Conservation (phyloP, 2,113 vertebrate species). For the Rhegmatorhina hoffmannsi region DNA sequence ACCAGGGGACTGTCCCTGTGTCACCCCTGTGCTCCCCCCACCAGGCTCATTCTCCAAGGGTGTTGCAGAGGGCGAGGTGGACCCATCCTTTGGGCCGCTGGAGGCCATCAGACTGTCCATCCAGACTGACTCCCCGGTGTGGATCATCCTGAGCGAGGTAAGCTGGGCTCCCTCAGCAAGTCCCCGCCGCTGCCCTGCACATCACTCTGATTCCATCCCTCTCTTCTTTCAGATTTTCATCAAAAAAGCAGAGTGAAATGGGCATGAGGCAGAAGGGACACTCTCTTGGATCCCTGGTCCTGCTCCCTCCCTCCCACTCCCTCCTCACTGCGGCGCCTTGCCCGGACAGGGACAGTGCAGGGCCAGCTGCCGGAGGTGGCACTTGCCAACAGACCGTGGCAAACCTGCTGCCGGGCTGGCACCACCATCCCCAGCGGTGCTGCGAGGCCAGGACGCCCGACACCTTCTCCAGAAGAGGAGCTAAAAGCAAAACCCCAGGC, state of each 20-base stretch:
- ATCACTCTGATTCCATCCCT: not conserved
- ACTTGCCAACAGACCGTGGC: not conserved
- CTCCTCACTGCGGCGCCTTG: not conserved
- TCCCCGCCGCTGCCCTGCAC: not conserved
- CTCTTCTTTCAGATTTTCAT: constrained; percentile 87
- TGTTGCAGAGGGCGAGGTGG: constrained; percentile 91
- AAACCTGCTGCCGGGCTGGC: not conserved
- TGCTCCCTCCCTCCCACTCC: not conserved
- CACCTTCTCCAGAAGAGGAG: not conserved
- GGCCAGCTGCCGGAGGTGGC: not conserved
- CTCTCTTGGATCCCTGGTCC: not conserved
- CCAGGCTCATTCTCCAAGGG: constrained; percentile 91
- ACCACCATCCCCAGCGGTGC: not conserved
- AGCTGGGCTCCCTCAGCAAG: not conserved
- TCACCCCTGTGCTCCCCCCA: not conserved
- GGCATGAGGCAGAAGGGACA: not conserved
- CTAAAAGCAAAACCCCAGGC: not conserved
- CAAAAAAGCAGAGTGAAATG: constrained; percentile 86
- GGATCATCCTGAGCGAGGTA: constrained; percentile 98
- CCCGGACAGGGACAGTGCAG: not conserved
- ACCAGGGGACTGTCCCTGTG: not conserved
- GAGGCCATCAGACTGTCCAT: constrained; percentile 92
- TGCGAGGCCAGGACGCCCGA: not conserved
- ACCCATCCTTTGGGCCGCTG: constrained; percentile 89
- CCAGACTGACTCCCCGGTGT: constrained; percentile 93